phyloP scores from a whole-genome alignment of 2,113 vertebrate genomes.

The Scytalopus superciliaris region DNA sequence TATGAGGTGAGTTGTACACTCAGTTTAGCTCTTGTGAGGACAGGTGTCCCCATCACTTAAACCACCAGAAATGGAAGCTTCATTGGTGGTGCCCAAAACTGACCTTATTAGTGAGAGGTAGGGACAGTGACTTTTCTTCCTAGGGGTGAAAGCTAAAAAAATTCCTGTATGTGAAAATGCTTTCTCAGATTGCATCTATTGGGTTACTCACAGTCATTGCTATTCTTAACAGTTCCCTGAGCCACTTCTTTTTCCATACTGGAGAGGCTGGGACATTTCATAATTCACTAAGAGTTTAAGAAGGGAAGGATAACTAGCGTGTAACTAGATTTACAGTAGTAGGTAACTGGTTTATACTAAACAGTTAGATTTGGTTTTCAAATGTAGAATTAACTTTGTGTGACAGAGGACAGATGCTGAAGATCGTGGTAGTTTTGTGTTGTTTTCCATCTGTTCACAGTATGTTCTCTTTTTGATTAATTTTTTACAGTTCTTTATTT shows the following conservation, averaged over 20 bases:
- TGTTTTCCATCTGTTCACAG: not conserved
- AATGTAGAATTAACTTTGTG: not conserved
- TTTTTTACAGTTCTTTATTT: not conserved
- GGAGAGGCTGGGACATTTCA: not conserved
- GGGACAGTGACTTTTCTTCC: constrained; percentile 37
- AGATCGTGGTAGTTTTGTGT: not conserved
- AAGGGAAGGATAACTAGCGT: not conserved
- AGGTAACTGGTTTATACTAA: not conserved
- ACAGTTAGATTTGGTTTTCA: not conserved
- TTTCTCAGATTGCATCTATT: constrained; percentile 46
- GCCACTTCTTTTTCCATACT: not conserved
- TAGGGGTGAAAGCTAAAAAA: constrained; percentile 46
- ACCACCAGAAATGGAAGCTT: constrained; percentile 44
- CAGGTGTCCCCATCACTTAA: constrained; percentile 58
- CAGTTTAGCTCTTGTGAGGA: constrained; percentile 3
- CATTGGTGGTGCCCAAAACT: constrained; percentile 20
- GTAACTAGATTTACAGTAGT: not conserved
- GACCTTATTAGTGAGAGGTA: constrained; percentile 38
- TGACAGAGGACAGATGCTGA: not conserved
- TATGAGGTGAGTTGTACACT: constrained; percentile 43
- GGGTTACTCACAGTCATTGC: constrained; percentile 38
- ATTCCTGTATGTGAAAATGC: constrained; percentile 7
- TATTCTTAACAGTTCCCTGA: not conserved
- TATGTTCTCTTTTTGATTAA: not conserved
- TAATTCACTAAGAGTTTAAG: not conserved